phyloP scores from a whole-genome alignment of 2,113 vertebrate species.

The Hyla sarda region DNA sequence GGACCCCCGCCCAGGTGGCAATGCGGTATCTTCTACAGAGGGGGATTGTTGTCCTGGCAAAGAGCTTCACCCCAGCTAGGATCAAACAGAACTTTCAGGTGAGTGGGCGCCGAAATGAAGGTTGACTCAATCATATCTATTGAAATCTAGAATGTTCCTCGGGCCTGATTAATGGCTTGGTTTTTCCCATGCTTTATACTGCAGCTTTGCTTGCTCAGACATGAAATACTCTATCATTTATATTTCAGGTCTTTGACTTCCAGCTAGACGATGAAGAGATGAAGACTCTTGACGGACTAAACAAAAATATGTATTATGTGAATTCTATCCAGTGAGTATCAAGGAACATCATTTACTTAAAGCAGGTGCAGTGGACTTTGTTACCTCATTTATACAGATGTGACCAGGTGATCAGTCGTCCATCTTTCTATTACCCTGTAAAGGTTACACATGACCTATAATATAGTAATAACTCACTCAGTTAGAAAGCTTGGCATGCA shows the following conservation, averaged over 20 bases:
- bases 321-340: neutral
- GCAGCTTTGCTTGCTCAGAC: neutral
- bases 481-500: no score
- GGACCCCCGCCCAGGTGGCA: constrained; percentile 33
- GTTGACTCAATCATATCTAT: neutral
- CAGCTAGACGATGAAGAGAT: constrained; percentile 36
- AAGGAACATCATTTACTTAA: no score
- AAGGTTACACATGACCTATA: no score
- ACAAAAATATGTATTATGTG: constrained; percentile 33
- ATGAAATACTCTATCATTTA: neutral
- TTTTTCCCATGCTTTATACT: neutral
- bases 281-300: constrained; percentile 16
- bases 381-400: neutral
- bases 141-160: no score
- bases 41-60: constrained; percentile 20
- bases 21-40: constrained; percentile 22
- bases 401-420: neutral
- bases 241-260: constrained; percentile 53
- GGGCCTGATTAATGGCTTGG: neutral
- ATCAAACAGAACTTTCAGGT: constrained; percentile 24
- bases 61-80: constrained; percentile 6
- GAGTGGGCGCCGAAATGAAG: neutral
- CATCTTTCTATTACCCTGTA: neutral
- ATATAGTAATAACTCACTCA: no score
- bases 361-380: neutral